Percentiles rank a stretch among this genome's conserved stretches.
phyloP scores from a whole-genome alignment of 2,113 vertebrate genomes.

The Coracopsis vasa region DNA sequence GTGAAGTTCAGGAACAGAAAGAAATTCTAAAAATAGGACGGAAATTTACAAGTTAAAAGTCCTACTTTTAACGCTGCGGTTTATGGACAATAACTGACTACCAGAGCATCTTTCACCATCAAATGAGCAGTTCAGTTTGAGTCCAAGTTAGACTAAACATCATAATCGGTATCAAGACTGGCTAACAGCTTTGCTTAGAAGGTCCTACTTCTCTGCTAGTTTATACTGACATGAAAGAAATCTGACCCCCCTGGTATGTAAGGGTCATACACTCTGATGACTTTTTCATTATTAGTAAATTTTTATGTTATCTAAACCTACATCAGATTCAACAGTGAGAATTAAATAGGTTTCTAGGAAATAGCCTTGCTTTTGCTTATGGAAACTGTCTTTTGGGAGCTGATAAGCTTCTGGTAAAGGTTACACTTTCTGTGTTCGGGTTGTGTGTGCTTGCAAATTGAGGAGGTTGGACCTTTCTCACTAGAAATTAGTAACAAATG shows the following conservation, averaged over 20 bases:
- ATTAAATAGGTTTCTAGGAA: background rate
- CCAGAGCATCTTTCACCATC: background rate
- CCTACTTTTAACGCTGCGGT: background rate
- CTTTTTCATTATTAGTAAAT: background rate
- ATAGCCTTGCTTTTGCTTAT: background rate
- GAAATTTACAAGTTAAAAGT: background rate
- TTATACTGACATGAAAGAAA: background rate
- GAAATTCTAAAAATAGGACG: background rate
- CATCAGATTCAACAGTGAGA: background rate
- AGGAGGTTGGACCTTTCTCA: background rate
- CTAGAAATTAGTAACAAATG: background rate
- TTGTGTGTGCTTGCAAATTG: background rate
- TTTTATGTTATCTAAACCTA: background rate
- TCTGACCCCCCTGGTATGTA: accelerated
- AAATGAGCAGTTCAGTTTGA: background rate
- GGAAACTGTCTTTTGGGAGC: background rate
- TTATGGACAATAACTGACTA: background rate
- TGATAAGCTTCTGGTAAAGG: background rate
- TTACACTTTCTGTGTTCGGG: background rate
- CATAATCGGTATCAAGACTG: background rate
- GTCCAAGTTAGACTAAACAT: background rate
- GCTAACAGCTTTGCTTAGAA: background rate
- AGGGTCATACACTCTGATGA: background rate
- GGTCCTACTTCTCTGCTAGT: background rate
- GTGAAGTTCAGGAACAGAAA: background rate